A percentile compares a stretch with the other conserved stretches of the same genome.
phyloP scores from a whole-genome alignment of 2,797 vertebrate species.

The Chiroxiphia lanceolata region DNA sequence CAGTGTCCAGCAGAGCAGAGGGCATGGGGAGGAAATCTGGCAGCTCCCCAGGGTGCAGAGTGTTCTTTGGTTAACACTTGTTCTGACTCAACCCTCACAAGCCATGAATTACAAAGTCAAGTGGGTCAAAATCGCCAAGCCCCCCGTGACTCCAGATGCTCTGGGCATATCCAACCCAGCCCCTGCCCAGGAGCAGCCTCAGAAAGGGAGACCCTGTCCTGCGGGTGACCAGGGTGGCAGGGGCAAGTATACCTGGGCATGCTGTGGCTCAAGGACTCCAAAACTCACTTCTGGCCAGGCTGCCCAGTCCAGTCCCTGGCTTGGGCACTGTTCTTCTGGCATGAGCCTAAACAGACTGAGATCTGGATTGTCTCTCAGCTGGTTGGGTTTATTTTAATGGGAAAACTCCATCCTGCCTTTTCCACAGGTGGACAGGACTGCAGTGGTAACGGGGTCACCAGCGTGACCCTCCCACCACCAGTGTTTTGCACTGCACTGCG shows the following conservation, averaged over 20 bases:
- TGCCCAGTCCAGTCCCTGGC: accelerated
- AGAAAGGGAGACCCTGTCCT: accelerated
- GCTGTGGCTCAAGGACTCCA: accelerated
- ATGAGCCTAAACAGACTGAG: not conserved
- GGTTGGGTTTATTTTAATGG: not conserved
- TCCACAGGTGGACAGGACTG: not conserved
- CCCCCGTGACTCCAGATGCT: accelerated
- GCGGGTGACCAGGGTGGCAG: accelerated
- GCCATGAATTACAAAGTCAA: not conserved
- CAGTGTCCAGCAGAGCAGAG: not conserved
- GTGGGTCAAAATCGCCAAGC: not conserved
- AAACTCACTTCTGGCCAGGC: accelerated
- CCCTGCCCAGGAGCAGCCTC: not conserved
- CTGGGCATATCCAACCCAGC: accelerated
- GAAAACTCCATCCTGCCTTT: not conserved
- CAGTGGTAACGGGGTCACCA: accelerated
- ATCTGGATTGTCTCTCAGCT: not conserved
- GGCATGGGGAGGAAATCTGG: not conserved
- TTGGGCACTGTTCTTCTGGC: not conserved
- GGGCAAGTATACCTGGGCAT: accelerated
- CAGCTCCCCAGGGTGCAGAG: not conserved
- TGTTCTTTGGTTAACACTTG: not conserved
- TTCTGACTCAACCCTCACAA: not conserved
- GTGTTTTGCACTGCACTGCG: not conserved
- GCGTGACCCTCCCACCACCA: accelerated